A percentile compares a stretch with the other conserved stretches of the same genome.
Conservation (phyloP, 2,888 invertebrate genomes). For the Anagyrus pseudococci region DNA sequence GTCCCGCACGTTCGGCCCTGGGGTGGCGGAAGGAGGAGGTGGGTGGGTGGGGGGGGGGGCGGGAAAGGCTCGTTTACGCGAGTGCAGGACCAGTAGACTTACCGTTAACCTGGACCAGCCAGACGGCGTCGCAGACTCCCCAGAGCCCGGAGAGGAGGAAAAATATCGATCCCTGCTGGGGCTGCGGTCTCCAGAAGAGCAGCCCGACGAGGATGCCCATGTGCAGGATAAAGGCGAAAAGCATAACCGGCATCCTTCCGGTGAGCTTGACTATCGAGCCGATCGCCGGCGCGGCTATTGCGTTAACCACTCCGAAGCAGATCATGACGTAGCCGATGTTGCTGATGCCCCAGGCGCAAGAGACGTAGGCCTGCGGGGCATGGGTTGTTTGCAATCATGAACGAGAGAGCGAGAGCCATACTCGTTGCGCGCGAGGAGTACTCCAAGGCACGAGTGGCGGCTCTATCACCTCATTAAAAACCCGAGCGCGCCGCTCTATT, state of each 20-base stretch:
- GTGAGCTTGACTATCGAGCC: constrained; percentile 81
- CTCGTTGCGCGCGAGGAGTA: too few species aligned
- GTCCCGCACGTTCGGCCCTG: too few species aligned
- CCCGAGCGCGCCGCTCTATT: too few species aligned
- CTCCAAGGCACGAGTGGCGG: too few species aligned
- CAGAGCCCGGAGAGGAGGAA: constrained; percentile 83
- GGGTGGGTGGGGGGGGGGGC: too few species aligned
- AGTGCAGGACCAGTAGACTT: constrained; percentile 47
- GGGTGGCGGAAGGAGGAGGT: too few species aligned
- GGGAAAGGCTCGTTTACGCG: too few species aligned
- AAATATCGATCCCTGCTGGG: constrained; percentile 73
- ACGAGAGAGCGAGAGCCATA: too few species aligned
- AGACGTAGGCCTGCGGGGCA: constrained; percentile 75
- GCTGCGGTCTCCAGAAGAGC: constrained; percentile 75
- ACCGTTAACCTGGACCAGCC: constrained; percentile 94
- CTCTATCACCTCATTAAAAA: constrained; percentile 7
- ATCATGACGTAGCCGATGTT: constrained; percentile 95
- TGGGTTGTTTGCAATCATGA: too few species aligned
- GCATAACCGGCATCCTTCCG: constrained; percentile 81
- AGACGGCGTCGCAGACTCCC: constrained; percentile 89
- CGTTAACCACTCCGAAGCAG: constrained; percentile 88
- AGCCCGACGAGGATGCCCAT: constrained; percentile 73
- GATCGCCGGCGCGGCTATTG: constrained; percentile 82
- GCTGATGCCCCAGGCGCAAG: constrained; percentile 86
- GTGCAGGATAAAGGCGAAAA: constrained; percentile 76